Base-by-base conservation (phyloP, 1,140 invertebrate genomes). In the Megathymus violae region DNA sequence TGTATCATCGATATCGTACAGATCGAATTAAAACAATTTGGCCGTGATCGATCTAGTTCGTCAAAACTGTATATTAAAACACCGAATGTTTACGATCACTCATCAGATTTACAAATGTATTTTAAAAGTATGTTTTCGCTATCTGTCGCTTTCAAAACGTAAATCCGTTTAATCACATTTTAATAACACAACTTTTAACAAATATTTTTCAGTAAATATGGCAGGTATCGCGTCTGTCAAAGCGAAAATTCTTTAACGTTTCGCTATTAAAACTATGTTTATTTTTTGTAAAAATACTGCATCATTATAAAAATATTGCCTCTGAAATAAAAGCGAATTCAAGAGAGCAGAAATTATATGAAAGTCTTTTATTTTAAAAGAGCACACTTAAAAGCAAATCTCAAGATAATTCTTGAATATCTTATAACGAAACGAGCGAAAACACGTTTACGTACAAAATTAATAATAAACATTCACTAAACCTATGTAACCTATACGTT, bases 331-430 rank as follows among this genome's bases (percentile, higher is more conserved):
- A 58, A 58, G 15, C 27, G 22, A 36, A 22, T 27, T 47, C 27
- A 47, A 47, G 43, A 58, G 41, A 36, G 56, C 31, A 34, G 15
- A 38, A 47, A 59, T 59, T 59, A 59, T 47, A 44, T 25, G 56
- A 59, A 59, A 47, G 25, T 59, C 47, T 47, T 47, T 59, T 59
- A 59, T 47, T 59, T 36, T 25, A 31, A 59, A 47, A 46, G 25
- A 25, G 31, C 17, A 43, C 31, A 59, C 56, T 59, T 47, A 47
- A 59, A 46, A 59, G 56, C 43, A 47, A 59, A 27, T n/a, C n/a
- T 59, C 43, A 27, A 47, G 56, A 36, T 58, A 22, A 59, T 59
- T 59, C 56, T 59, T 47, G 56, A 47, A 59, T 59, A 43, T n/a
- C n/a, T n/a, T 27, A 59, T 47, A 59, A 47, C 56, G 56, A 44